Evolutionary conservation across 2,797 vertebrate genomes (phyloP), one percentile per base, ranked within the genome.

Genomic region (Todus mexicanus): DNA sequence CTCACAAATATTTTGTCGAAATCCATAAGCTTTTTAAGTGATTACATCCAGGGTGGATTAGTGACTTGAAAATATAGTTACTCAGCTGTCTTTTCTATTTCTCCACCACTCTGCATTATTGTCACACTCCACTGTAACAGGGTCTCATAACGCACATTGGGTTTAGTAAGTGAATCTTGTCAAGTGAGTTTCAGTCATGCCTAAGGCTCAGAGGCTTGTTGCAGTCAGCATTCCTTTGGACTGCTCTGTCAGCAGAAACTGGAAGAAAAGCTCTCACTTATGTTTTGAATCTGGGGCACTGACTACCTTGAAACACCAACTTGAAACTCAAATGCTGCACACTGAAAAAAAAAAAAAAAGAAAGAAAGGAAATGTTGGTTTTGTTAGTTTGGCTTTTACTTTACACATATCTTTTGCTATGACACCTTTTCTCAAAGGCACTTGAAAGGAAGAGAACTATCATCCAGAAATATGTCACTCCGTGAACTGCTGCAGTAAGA

Each of bases 171-270:
- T 72, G 92, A 94, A 80, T 86, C 68, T 87, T 94, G 90, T 97
- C 93, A 91, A 91, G 47, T 51, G 92, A 95, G 80, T 29, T 91
- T 80, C 86, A 92, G 61, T 88, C 72, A 80, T 50, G 94, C 94
- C 53, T 11, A 56, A 87, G 89, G 84, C 87, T 94, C 70, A 74
- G 75, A 72, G 31, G 66, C 80, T 84, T 27, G 35, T 33, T 72
- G 60, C 70, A 71, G 64, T 94, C 96, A 96, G 95, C 70, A 27
- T 45, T 92, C 75, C 89, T 71, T 59, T 38, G 10, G 48, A 57
- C 31, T 94, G 92, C 89, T 83, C 60, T 87, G 82, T 96, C 96
- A 97, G 95, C 96, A 92, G 37, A 82, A 83, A 68, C 42, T 38
- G 18, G 5, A 42, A 93, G 13, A 77, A 85, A 86, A 87, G 12